Conservation (phyloP, 2,797 vertebrate genomes). For the Pygocentrus nattereri region DNA sequence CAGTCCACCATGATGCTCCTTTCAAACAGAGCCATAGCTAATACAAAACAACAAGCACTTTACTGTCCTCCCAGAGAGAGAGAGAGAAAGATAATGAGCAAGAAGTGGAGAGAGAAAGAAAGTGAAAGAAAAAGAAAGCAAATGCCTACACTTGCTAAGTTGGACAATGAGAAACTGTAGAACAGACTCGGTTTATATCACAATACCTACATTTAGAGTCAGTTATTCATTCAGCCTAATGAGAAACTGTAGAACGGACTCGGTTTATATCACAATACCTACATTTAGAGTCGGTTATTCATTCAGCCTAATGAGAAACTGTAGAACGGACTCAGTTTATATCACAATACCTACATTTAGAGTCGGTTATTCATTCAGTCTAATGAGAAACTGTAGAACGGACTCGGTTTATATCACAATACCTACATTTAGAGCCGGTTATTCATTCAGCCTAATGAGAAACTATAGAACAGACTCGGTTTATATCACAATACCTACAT, state of each 20-base stretch:
- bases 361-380: too few relatives aligned
- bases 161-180: too few relatives aligned
- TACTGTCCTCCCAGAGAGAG: background rate
- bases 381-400: too few relatives aligned
- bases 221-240: too few relatives aligned
- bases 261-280: background rate
- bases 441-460: too few relatives aligned
- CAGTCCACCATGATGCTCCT: slow-evolving; percentile 15
- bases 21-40: background rate
- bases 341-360: background rate
- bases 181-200: background rate
- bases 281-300: too few relatives aligned
- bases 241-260: background rate
- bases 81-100: background rate
- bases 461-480: too few relatives aligned
- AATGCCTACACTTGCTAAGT: too few relatives aligned
- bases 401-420: too few relatives aligned
- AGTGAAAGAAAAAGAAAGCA: background rate
- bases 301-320: too few relatives aligned
- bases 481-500: too few relatives aligned
- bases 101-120: background rate
- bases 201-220: background rate
- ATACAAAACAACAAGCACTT: slow-evolving; percentile 18
- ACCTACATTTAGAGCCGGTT: background rate
- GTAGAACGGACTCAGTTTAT: background rate